A percentile compares a stretch with the other conserved stretches of the same genome.
Conservation (phyloP, 2,888 invertebrate genomes). For the Papilio elwesi region DNA sequence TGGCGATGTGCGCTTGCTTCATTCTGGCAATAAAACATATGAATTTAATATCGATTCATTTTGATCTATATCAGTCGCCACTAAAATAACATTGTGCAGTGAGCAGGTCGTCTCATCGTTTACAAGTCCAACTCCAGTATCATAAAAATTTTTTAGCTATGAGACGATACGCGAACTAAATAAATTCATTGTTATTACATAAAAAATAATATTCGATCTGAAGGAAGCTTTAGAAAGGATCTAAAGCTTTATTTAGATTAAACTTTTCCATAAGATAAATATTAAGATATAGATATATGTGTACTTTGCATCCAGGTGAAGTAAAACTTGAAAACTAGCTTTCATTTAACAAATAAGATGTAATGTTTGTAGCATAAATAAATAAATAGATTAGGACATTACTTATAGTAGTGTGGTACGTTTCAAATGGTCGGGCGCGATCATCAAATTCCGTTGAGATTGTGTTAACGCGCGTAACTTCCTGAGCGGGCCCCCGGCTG, state of each 20-base stretch:
- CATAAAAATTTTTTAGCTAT: too few relatives aligned
- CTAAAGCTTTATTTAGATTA: too few relatives aligned
- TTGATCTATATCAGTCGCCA: not conserved
- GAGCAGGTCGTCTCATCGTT: not conserved
- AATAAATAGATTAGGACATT: not conserved
- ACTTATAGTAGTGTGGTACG: not conserved
- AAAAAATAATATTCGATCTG: too few relatives aligned
- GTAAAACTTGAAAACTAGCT: not conserved
- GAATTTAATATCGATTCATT: constrained; percentile 20
- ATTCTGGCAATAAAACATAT: constrained; percentile 15
- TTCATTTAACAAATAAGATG: not conserved
- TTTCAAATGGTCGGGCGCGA: not conserved
- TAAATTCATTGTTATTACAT: too few relatives aligned
- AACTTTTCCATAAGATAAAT: too few relatives aligned
- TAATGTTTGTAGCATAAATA: not conserved
- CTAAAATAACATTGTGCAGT: not conserved
- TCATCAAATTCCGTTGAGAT: constrained; percentile 41
- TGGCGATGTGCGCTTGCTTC: not conserved
- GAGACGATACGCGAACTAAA: too few relatives aligned
- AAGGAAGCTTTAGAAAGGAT: not conserved
- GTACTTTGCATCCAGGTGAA: not conserved
- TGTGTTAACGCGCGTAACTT: constrained; percentile 47
- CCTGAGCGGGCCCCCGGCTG: constrained; percentile 49
- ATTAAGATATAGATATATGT: too few relatives aligned
- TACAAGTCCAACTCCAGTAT: not conserved